phyloP scores from a whole-genome alignment of 2,888 invertebrate species.

The Lacanobia oleracea region DNA sequence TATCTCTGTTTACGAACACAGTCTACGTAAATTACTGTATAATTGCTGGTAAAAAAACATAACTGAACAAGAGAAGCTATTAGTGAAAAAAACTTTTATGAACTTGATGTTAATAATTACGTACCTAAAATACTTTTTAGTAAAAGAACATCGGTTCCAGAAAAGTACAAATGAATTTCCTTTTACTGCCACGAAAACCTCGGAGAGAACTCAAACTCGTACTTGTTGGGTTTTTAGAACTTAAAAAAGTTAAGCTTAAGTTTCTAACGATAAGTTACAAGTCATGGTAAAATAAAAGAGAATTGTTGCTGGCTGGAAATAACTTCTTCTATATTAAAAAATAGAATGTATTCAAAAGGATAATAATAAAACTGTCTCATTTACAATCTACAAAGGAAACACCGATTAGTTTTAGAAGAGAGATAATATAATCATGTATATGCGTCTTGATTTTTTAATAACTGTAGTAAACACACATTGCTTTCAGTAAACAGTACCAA shows the following conservation, averaged over 20 bases:
- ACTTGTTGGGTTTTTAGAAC: conserved; percentile 30
- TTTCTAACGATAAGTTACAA: conserved; percentile 23
- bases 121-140: conserved; percentile 44
- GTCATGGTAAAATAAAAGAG: conserved; percentile 8
- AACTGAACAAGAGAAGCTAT: neutral
- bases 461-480: neutral
- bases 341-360: neutral
- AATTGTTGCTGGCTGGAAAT: neutral
- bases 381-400: neutral
- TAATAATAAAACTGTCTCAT: too few species aligned
- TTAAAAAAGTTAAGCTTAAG: conserved; percentile 22
- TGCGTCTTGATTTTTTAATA: too few species aligned
- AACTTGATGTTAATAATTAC: conserved; percentile 47
- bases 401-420: too few species aligned
- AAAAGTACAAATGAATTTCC: conserved; percentile 49
- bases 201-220: conserved; percentile 37
- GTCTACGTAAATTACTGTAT: neutral
- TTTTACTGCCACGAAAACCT: conserved; percentile 44
- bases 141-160: conserved; percentile 27
- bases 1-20: too few species aligned
- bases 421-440: too few species aligned
- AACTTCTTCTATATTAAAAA: neutral
- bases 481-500: neutral
- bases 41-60: neutral
- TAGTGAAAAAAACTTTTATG: conserved; percentile 27